Percentiles rank a stretch among this genome's conserved stretches.
Evolutionary conservation across 1,140 invertebrate species (phyloP).

Genomic region (Trichogramma pretiosum): DNA sequence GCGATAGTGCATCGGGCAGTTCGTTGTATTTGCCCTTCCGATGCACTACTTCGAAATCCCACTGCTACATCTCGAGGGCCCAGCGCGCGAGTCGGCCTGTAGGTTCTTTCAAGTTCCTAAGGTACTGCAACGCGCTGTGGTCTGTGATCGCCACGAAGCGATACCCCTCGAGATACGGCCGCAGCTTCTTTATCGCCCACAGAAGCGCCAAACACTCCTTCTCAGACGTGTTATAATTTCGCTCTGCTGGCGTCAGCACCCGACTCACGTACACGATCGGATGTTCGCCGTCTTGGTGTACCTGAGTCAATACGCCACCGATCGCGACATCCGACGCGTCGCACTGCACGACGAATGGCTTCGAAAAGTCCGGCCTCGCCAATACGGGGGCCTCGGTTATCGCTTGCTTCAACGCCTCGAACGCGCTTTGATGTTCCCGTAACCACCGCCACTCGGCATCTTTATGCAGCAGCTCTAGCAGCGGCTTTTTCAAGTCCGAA

Average conservation of each 20-base stretch:
- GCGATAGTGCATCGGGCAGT: background rate
- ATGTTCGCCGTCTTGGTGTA: background rate
- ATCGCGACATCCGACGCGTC: background rate
- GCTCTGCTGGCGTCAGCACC: background rate
- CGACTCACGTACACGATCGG: too few relatives aligned
- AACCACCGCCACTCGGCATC: background rate
- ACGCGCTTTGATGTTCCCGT: background rate
- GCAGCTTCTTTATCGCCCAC: background rate
- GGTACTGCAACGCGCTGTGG: background rate
- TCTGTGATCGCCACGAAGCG: background rate
- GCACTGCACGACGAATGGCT: background rate
- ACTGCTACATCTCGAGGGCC: background rate
- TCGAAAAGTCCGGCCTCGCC: background rate
- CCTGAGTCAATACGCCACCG: background rate
- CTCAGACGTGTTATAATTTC: background rate
- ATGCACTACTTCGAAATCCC: background rate
- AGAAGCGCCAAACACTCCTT: conserved; percentile 1
- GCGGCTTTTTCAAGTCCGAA: conserved; percentile 1
- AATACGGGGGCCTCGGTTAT: background rate
- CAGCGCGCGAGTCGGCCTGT: background rate
- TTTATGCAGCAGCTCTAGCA: background rate
- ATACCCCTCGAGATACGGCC: background rate
- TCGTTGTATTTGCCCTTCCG: too few relatives aligned
- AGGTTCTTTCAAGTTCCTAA: background rate
- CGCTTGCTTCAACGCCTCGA: background rate